These are phyloP conservation scores for Macrobrachium rosenbergii DNA, from an alignment of 1,140 invertebrate genomes.

Conservation along the genomic window DNA sequence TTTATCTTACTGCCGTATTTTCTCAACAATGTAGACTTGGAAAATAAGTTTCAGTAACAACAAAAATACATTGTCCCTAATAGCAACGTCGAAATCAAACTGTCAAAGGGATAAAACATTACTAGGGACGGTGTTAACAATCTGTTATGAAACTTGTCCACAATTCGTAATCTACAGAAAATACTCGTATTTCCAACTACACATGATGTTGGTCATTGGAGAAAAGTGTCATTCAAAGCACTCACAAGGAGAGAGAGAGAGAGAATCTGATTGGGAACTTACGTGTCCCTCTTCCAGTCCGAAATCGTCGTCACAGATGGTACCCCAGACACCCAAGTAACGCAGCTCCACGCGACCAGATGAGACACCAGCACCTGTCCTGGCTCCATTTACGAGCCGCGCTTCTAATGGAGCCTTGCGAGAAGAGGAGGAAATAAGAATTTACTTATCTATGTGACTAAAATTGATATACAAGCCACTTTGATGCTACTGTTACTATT, in stretches of 20 bases:
- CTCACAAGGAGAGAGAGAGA: not conserved
- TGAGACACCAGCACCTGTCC: slow-evolving; percentile 77
- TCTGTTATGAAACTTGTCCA: too few relatives aligned
- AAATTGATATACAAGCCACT: too few relatives aligned
- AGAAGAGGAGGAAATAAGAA: not conserved
- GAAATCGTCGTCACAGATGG: slow-evolving; percentile 85
- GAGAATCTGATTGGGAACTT: slow-evolving; percentile 7
- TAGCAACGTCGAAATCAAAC: too few relatives aligned
- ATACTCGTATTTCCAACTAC: too few relatives aligned
- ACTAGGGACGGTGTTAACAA: too few relatives aligned
- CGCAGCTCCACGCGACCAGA: slow-evolving; percentile 81
- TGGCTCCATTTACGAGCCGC: slow-evolving; percentile 78
- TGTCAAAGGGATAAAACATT: too few relatives aligned
- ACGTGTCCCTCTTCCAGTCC: slow-evolving; percentile 72
- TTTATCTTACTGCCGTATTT: too few relatives aligned
- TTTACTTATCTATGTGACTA: not conserved
- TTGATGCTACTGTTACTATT: too few relatives aligned
- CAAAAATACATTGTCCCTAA: too few relatives aligned
- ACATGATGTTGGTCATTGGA: not conserved
- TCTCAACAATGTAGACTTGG: too few relatives aligned
- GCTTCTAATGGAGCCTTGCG: slow-evolving; percentile 74
- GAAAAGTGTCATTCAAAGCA: not conserved
- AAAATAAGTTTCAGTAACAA: too few relatives aligned
- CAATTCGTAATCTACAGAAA: too few relatives aligned
- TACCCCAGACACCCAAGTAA: slow-evolving; percentile 81